A percentile compares a stretch with the other conserved stretches of the same genome.
Conservation (phyloP, 2,113 vertebrate genomes). For the Barbus barbus region DNA sequence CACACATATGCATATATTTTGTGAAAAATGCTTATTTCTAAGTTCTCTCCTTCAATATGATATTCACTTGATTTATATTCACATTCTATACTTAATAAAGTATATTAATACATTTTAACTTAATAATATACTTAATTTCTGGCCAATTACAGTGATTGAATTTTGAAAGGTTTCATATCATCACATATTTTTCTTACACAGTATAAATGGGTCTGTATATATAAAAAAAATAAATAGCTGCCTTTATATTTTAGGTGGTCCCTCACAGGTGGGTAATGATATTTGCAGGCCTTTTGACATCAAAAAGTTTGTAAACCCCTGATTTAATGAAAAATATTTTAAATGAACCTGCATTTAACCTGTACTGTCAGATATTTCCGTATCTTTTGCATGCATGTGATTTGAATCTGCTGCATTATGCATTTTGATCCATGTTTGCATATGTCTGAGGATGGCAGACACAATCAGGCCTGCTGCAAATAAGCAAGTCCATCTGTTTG, state of each 20-base stretch:
- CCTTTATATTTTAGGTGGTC: background rate
- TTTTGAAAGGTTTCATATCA: background rate
- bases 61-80: background rate
- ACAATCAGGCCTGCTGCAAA: background rate
- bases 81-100: background rate
- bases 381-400: background rate
- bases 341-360: background rate
- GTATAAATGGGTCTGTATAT: background rate
- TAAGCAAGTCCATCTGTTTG: conserved; percentile 10
- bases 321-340: background rate
- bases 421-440: background rate
- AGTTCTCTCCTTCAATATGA: background rate
- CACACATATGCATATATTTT: background rate
- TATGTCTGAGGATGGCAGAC: background rate
- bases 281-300: background rate
- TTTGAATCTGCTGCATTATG: background rate
- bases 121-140: too few species aligned
- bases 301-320: background rate
- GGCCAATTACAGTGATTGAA: background rate
- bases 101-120: too few species aligned
- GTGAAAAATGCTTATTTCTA: background rate
- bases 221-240: background rate
- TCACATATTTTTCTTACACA: background rate
- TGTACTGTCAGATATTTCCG: background rate
- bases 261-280: background rate